A percentile compares a stretch with the other conserved stretches of the same genome.
These are phyloP conservation scores for Ciconia maguari DNA, from an alignment of 2,113 vertebrate genomes.

Conservation along the genomic window DNA sequence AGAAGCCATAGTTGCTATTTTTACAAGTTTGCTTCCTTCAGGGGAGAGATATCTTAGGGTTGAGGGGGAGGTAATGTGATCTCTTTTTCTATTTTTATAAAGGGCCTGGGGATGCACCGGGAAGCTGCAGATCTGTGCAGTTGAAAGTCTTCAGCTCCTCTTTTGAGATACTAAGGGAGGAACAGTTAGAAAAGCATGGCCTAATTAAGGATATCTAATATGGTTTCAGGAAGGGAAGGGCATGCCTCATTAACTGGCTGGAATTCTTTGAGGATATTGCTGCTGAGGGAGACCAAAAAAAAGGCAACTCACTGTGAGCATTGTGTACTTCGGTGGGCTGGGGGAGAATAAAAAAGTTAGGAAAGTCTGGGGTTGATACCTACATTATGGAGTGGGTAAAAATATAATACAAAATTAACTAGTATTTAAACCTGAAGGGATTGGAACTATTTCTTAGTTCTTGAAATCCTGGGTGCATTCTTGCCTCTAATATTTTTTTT, in stretches of 20 bases:
- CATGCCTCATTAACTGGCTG: constrained; percentile 70
- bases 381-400: not conserved
- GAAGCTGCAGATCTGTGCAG: constrained; percentile 56
- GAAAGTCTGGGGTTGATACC: not conserved
- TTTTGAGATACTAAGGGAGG: constrained; percentile 63
- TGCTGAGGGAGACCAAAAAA: constrained; percentile 45
- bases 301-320: constrained; percentile 32
- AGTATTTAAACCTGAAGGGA: not conserved
- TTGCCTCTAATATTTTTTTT: not conserved
- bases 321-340: not conserved
- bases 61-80: constrained; percentile 56
- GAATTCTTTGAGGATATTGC: constrained; percentile 70
- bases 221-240: constrained; percentile 68
- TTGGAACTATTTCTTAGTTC: not conserved
- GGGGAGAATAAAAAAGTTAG: not conserved
- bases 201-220: constrained; percentile 75
- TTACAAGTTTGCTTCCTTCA: constrained; percentile 60
- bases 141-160: constrained; percentile 57
- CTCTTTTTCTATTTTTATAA: constrained; percentile 68
- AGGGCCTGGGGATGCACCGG: constrained; percentile 57
- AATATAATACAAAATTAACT: not conserved
- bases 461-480: not conserved
- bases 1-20: constrained; percentile 55
- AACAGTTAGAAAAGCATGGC: constrained; percentile 64
- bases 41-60: constrained; percentile 43